These are phyloP conservation scores for Dipodomys merriami DNA, from an alignment of 2,113 vertebrate species.

Conservation along the genomic window DNA sequence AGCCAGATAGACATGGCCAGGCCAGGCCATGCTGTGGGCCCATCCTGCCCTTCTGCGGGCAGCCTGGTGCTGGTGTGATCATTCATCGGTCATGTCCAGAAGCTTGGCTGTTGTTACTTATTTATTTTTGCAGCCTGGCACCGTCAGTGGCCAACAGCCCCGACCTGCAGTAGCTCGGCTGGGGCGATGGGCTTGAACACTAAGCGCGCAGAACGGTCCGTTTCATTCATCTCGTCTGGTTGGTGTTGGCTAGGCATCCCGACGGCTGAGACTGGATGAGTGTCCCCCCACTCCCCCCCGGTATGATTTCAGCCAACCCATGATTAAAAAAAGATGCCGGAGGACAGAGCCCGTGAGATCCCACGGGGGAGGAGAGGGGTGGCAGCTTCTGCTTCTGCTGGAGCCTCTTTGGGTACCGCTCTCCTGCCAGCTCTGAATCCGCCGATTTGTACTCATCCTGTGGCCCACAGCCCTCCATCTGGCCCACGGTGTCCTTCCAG, in stretches of 20 bases:
- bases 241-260: constrained; percentile 57
- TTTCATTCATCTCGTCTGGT: constrained; percentile 61
- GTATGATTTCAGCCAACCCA: constrained; percentile 54
- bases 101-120: neutral
- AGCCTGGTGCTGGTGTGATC: neutral
- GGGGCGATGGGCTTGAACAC: constrained; percentile 25
- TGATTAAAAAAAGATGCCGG: constrained; percentile 45
- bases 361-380: neutral
- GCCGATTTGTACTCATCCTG: constrained; percentile 60
- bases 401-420: neutral
- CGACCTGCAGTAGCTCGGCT: neutral
- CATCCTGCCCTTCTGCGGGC: neutral
- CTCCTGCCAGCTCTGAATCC: constrained; percentile 59
- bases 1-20: neutral
- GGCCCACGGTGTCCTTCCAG: neutral
- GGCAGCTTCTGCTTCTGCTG: neutral
- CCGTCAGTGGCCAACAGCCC: neutral
- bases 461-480: neutral
- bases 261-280: constrained; percentile 38
- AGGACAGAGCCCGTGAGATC: constrained; percentile 32
- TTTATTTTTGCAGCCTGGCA: constrained; percentile 1
- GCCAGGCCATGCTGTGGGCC: neutral
- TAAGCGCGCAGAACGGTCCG: neutral
- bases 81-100: neutral
- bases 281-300: neutral